Percentiles rank a stretch among this genome's conserved stretches.
phyloP scores from a whole-genome alignment of 1,140 invertebrate genomes.

The Copidosoma floridanum region DNA sequence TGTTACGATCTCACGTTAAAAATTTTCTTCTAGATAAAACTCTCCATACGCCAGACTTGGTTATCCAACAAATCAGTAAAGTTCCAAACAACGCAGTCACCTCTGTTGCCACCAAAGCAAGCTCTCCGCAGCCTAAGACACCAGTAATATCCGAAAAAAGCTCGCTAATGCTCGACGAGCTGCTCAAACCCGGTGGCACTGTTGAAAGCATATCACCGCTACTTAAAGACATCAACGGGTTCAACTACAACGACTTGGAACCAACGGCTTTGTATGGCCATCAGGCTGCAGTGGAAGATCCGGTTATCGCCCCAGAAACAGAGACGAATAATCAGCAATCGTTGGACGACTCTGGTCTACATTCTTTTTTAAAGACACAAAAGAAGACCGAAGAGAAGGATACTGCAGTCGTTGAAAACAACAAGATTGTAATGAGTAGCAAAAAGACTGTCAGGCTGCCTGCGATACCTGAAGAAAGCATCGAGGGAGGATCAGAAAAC shows the following conservation, averaged over 20 bases:
- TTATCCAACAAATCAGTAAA: not conserved
- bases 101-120: not conserved
- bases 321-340: constrained; percentile 4
- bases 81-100: not conserved
- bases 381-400: not conserved
- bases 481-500: not conserved
- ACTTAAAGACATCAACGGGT: constrained; percentile 11
- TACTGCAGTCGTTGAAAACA: not conserved
- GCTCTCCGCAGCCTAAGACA: not conserved
- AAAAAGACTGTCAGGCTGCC: not conserved
- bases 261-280: constrained; percentile 13
- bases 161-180: not conserved
- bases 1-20: not conserved
- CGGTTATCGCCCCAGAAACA: constrained; percentile 5
- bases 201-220: not conserved
- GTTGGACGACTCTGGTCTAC: not conserved
- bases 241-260: constrained; percentile 1
- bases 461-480: not conserved
- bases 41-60: constrained; percentile 15
- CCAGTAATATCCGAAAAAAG: constrained; percentile 3
- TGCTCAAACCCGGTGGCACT: not conserved
- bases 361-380: constrained; percentile 13
- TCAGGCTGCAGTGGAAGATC: not conserved
- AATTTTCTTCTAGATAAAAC: constrained; percentile 12
- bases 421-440: not conserved